Evolutionary conservation across 2,888 invertebrate genomes (phyloP), one percentile per base, ranked within the genome.

Genomic region (Digitonthophagus gazella): DNA sequence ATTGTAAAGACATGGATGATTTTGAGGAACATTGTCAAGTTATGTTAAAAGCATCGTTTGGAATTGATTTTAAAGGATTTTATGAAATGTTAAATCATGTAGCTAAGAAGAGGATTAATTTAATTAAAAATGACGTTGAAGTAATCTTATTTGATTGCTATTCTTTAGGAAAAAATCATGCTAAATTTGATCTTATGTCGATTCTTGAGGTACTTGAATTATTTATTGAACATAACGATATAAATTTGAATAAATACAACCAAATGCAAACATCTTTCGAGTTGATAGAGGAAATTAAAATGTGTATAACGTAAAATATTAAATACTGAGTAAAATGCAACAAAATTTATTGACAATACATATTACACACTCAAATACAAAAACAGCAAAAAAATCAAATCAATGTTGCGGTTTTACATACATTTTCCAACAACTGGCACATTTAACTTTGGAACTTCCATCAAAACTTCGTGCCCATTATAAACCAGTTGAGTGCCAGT

Each of bases 1-100:
- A 97, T 79, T 93, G 93, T 75, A 86, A 83, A 73, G 87, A 88
- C 69, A 91, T 92, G 87, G 89, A 89, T 2, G 87, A 88, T 71
- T 97, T 92, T 88, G 79, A 84, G 61, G 84, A 87, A 18, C 92
- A 95, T 76, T 96, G 95, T 80, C 96, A 97, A 83, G 78, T 90
- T 1, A 89, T 96, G 84, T 83, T 95, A 55, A 90, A 90, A 80
- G 88, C 90, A 11, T 86, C 89, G 16, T 91, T 90, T 84, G 95
- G 95, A 64, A 90, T 95, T 83, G 88, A 95, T 83, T 91, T 88
- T 80, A 77, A 82, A 74, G 86, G 87, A 72, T 94, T 94, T 84
- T 85, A 88, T 65, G 84, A 86, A 68, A 88, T 93, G 77, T 78
- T 94, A 66, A 82, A 83, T 73, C 87, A 88, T 77, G 90, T 94